Percentiles rank a stretch among this genome's conserved stretches.
These are phyloP conservation scores for Gnathonemus echidnorhynchus DNA, from an alignment of 2,113 vertebrate species.

Conservation along the genomic window DNA sequence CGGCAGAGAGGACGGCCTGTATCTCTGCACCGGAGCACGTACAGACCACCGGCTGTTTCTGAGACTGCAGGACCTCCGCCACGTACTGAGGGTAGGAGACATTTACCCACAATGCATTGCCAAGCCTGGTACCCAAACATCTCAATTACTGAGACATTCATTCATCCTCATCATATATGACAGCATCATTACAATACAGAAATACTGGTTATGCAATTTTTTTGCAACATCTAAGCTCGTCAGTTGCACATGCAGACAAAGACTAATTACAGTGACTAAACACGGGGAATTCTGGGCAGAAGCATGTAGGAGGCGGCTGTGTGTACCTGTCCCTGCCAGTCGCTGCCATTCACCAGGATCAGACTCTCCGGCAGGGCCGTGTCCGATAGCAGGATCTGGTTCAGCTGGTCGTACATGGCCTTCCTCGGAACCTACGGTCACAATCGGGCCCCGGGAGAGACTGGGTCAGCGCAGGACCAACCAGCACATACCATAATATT, in stretches of 20 bases:
- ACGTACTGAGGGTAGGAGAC: slow-evolving; percentile 62
- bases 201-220: background rate
- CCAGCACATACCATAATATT: background rate
- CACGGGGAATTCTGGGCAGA: background rate
- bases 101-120: background rate
- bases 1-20: slow-evolving; percentile 73
- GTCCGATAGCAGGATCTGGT: slow-evolving; percentile 66
- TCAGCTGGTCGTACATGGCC: slow-evolving; percentile 68
- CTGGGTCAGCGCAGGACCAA: background rate
- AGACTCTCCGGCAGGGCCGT: slow-evolving; percentile 63
- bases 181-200: background rate
- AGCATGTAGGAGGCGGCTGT: background rate
- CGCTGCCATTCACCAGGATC: slow-evolving; percentile 61
- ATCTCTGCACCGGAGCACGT: slow-evolving; percentile 77
- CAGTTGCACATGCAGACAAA: background rate
- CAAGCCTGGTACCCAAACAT: background rate
- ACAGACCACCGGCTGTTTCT: slow-evolving; percentile 78
- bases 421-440: slow-evolving; percentile 58
- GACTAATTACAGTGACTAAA: background rate
- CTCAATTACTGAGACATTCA: background rate
- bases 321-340: slow-evolving; percentile 58
- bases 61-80: slow-evolving; percentile 72
- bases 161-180: background rate
- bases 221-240: background rate
- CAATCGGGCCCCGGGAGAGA: background rate